Percentiles rank a stretch among this genome's conserved stretches.
Evolutionary conservation across 1,140 invertebrate genomes (phyloP).

Genomic region (Calycopis cecrops): DNA sequence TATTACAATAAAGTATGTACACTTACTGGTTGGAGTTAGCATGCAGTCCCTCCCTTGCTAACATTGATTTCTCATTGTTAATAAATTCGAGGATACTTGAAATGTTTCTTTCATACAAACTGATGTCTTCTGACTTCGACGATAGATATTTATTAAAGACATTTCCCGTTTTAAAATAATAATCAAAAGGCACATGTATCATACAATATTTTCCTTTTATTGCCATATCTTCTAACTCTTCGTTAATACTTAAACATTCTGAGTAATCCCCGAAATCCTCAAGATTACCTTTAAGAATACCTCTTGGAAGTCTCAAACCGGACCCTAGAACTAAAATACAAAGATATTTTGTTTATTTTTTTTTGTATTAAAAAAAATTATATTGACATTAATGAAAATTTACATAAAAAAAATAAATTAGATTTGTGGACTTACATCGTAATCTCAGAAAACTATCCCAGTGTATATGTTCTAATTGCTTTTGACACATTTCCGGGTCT

Average conservation of each 20-base stretch:
- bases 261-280: conserved; percentile 39
- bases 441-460: no score
- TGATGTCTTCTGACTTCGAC: background rate
- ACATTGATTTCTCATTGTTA: background rate
- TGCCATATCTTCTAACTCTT: conserved; percentile 17
- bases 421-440: no score
- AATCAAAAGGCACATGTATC: conserved; percentile 21
- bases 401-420: no score
- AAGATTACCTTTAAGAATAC: conserved; percentile 32
- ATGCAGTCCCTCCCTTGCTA: background rate
- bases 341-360: no score
- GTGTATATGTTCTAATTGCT: no score
- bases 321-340: background rate
- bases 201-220: conserved; percentile 46
- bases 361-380: no score
- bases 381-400: no score
- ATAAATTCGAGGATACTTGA: no score
- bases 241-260: conserved; percentile 39
- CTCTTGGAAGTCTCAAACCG: conserved; percentile 37
- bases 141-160: background rate
- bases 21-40: background rate
- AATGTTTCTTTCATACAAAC: no score
- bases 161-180: conserved; percentile 11
- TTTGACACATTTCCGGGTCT: no score
- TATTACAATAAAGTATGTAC: conserved; percentile 31